Conservation (phyloP, 1,140 invertebrate genomes). For the Drosophila truncata region DNA sequence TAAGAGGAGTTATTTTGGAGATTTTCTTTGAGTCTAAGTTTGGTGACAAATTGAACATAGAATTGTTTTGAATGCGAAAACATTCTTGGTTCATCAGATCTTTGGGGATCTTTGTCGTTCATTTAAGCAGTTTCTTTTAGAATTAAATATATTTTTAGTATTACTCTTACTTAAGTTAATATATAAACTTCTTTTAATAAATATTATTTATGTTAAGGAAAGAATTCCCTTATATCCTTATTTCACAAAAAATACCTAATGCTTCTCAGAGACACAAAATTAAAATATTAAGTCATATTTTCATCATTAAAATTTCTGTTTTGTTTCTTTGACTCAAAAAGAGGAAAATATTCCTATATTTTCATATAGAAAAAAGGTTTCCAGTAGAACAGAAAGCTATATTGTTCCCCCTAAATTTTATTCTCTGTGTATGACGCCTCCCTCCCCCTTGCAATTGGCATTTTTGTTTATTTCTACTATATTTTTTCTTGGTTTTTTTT, state of each 20-base stretch:
- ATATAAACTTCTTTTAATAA: no score
- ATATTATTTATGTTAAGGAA: no score
- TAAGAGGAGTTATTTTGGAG: neutral
- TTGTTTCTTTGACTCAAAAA: neutral
- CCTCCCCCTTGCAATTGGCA: slow-evolving; percentile 40
- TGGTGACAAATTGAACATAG: neutral
- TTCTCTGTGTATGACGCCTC: slow-evolving; percentile 8
- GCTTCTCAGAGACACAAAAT: no score
- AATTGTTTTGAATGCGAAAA: neutral
- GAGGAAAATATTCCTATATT: no score
- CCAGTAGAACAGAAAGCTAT: neutral
- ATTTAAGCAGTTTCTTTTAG: neutral
- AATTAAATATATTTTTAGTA: neutral
- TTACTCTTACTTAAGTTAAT: neutral
- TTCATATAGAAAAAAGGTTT: no score
- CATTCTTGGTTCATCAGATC: neutral
- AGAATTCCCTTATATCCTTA: no score
- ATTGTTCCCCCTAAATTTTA: neutral
- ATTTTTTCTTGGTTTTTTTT: slow-evolving; percentile 21
- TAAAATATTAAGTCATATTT: neutral
- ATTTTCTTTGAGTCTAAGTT: neutral
- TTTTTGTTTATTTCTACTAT: slow-evolving; percentile 43
- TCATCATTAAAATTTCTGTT: neutral
- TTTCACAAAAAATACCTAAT: no score
- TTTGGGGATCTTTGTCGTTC: neutral